A percentile compares a stretch with the other conserved stretches of the same genome.
Conservation (phyloP, 2,113 vertebrate genomes). For the Arothron firmamentum region DNA sequence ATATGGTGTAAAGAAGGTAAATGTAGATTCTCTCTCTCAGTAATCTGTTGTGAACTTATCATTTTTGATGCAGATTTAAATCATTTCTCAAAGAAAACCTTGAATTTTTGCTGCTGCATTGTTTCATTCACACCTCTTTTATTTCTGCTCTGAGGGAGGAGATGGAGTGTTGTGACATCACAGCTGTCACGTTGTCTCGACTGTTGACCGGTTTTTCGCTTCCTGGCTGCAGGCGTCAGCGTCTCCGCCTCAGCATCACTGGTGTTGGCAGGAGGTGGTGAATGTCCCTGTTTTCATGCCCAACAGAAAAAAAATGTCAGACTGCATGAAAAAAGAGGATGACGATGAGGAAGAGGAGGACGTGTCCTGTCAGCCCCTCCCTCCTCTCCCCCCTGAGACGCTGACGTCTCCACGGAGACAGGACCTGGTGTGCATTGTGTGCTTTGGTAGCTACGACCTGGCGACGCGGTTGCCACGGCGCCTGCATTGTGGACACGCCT, state of each 20-base stretch:
- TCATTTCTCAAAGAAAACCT: too few species aligned
- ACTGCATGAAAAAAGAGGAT: constrained; percentile 5
- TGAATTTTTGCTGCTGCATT: too few species aligned
- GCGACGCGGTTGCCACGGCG: constrained; percentile 49
- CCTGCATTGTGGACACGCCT: constrained; percentile 68
- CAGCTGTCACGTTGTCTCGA: too few species aligned
- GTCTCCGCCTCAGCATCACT: neutral
- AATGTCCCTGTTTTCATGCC: neutral
- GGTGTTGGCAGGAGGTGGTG: neutral
- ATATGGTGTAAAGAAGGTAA: neutral
- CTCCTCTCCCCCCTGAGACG: constrained; percentile 13
- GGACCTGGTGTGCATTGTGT: constrained; percentile 61
- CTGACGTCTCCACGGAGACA: constrained; percentile 23
- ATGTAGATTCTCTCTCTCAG: too few species aligned
- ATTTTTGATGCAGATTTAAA: neutral
- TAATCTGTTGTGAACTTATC: too few species aligned
- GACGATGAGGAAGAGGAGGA: constrained; percentile 23
- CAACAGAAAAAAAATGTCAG: constrained; percentile 27
- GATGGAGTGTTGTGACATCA: too few species aligned
- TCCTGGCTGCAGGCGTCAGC: too few species aligned
- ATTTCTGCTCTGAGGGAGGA: too few species aligned
- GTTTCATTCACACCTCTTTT: too few species aligned
- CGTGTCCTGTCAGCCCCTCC: constrained; percentile 4
- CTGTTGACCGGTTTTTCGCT: too few species aligned
- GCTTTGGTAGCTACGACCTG: constrained; percentile 62